Base-by-base conservation (phyloP, 2,888 invertebrate species). In the Tiliacea aurago region DNA sequence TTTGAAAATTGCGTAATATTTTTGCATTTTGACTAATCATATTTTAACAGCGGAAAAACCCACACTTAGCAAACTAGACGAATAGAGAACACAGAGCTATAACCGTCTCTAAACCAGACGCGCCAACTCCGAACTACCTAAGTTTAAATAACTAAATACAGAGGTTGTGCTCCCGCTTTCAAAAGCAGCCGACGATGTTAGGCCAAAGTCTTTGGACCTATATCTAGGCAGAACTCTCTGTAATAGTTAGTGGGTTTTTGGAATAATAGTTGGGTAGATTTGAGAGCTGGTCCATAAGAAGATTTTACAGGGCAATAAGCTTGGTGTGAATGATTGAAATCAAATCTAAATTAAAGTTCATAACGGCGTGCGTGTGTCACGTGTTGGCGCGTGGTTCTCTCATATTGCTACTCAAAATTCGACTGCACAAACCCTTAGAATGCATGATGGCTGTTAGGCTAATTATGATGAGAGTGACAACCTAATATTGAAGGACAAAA, bases 141-240 rank as follows among this genome's bases (percentile, higher is more conserved):
- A 85, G 81, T 87, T 85, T 77, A 83, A 81, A 83, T 84, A 86
- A 84, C 87, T 83, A 78, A 87, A 81, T 84, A 76, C 83, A 70
- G 59, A 45, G 83, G 63, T 70, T 70, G 75, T 76, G 76, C 83
- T 56, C 70, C 70, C 49, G 74, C 76, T 83, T 85, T 86, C 86
- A 85, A 83, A 85, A 81, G 83, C 87, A 83, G 83, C 64, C 70
- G 51, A 70, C 79, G 61, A 64, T 76, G 76, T 81, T 81, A 81
- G 75, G 64, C 76, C 68, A 61, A 83, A 82, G 81, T 76, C 85
- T 84, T 84, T 73, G 73, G 72, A 76, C 70, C 76, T 78, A 76
- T 76, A 69, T 78, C 87, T 81, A 77, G 66, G 47, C 61, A 73
- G 76, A 85, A 84, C 73, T 78, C 63, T 18, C 70, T 61, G 67